Conservation (phyloP, 2,113 vertebrate species). For the Pseudolaguvia tuberculata region DNA sequence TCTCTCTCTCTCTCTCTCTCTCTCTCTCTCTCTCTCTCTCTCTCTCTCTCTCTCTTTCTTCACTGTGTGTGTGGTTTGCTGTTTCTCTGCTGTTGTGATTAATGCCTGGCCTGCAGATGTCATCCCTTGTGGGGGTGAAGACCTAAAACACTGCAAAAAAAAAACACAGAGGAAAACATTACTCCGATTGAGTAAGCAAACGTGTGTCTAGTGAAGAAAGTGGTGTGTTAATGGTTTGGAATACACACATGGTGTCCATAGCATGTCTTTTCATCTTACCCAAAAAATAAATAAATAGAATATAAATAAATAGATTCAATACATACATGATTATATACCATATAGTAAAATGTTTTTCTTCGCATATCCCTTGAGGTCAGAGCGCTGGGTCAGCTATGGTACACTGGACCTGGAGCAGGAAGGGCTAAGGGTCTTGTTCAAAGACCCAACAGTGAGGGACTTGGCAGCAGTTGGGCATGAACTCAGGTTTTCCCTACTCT, state of each 20-base stretch:
- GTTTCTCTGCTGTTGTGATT: constrained; percentile 36
- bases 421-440: no score
- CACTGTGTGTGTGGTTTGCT: not conserved
- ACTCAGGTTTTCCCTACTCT: no score
- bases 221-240: not conserved
- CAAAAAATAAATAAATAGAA: not conserved
- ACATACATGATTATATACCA: no score
- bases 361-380: no score
- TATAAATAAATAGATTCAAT: no score
- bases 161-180: constrained; percentile 38
- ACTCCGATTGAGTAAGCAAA: constrained; percentile 31
- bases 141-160: constrained; percentile 34
- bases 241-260: constrained; percentile 51
- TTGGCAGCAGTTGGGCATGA: no score
- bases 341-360: no score
- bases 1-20: not conserved
- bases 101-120: constrained; percentile 43
- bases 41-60: not conserved
- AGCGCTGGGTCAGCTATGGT: no score
- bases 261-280: constrained; percentile 21
- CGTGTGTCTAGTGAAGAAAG: no score
- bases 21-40: not conserved
- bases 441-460: no score
- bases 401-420: no score
- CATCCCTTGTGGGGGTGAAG: constrained; percentile 37